A percentile compares a stretch with the other conserved stretches of the same genome.
Conservation (phyloP, 2,797 vertebrate genomes). For the Zalophus californianus region DNA sequence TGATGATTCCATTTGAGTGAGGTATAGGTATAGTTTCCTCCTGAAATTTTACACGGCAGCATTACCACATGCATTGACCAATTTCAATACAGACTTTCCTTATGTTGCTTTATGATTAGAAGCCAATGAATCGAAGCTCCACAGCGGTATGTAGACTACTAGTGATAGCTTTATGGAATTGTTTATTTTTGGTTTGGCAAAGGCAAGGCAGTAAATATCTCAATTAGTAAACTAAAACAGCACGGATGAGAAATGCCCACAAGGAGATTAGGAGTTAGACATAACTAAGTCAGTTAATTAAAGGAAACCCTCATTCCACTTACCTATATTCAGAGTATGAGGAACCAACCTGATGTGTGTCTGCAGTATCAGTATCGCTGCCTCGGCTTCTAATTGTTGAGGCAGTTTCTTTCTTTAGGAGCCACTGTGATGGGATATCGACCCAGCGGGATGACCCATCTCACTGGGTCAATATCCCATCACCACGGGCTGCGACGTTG, state of each 20-base stretch:
- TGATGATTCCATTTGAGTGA: conserved; percentile 66
- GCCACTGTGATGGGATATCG: neutral
- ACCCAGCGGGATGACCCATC: neutral
- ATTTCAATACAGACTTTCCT: conserved; percentile 74
- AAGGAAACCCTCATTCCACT: conserved; percentile 42
- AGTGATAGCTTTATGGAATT: conserved; percentile 77
- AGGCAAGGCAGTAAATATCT: conserved; percentile 77
- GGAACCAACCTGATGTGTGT: neutral
- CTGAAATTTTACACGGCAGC: conserved; percentile 65
- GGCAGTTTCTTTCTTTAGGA: neutral
- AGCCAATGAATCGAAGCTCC: conserved; percentile 73
- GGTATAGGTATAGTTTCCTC: conserved; percentile 74
- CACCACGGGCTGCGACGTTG: neutral
- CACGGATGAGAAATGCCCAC: conserved; percentile 80
- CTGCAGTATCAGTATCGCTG: neutral
- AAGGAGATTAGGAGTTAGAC: conserved; percentile 67
- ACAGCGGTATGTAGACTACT: conserved; percentile 71
- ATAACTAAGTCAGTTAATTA: conserved; percentile 65
- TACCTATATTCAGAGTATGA: neutral
- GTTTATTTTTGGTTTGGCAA: conserved; percentile 82
- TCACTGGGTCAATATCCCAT: neutral
- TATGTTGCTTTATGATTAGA: conserved; percentile 80
- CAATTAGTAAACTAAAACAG: conserved; percentile 80
- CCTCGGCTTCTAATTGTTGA: neutral
- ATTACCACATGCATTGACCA: conserved; percentile 70